A percentile compares a stretch with the other conserved stretches of the same genome.
phyloP scores from a whole-genome alignment of 1,140 invertebrate species.

The Macrotrachela quadricornifera region DNA sequence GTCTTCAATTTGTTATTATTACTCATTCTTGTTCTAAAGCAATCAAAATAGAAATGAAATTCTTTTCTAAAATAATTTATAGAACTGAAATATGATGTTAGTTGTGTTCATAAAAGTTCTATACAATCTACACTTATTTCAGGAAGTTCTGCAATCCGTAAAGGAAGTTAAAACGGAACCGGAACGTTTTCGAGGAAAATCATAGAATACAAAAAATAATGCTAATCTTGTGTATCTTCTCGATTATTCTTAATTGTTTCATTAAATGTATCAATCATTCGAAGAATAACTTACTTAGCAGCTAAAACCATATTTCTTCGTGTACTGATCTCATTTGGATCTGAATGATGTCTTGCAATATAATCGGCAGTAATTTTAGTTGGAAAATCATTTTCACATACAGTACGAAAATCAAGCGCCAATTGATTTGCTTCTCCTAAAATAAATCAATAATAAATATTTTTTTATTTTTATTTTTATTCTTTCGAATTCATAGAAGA shows the following conservation, averaged over 20 bases:
- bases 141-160: too few relatives aligned
- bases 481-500: neutral
- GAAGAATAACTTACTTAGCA: neutral
- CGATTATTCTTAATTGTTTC: too few relatives aligned
- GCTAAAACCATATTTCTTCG: slow-evolving; percentile 6
- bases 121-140: too few relatives aligned
- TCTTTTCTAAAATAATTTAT: too few relatives aligned
- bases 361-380: slow-evolving; percentile 83
- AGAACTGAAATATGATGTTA: too few relatives aligned
- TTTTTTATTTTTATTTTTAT: neutral
- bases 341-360: slow-evolving; percentile 28
- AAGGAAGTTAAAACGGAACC: too few relatives aligned
- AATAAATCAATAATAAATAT: slow-evolving; percentile 14
- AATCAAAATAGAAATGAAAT: slow-evolving; percentile 48
- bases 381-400: slow-evolving; percentile 95
- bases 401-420: slow-evolving; percentile 90
- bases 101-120: too few relatives aligned
- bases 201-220: too few relatives aligned
- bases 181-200: too few relatives aligned
- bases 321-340: slow-evolving; percentile 2
- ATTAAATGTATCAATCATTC: neutral
- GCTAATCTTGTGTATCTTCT: too few relatives aligned
- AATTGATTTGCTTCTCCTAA: slow-evolving; percentile 88
- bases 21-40: slow-evolving; percentile 60
- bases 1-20: too few relatives aligned